A percentile compares a stretch with the other conserved stretches of the same genome.
Conservation (phyloP, 30 jellyfish, hydroid and myxozoan species). For the Catostylus mosaicus region DNA sequence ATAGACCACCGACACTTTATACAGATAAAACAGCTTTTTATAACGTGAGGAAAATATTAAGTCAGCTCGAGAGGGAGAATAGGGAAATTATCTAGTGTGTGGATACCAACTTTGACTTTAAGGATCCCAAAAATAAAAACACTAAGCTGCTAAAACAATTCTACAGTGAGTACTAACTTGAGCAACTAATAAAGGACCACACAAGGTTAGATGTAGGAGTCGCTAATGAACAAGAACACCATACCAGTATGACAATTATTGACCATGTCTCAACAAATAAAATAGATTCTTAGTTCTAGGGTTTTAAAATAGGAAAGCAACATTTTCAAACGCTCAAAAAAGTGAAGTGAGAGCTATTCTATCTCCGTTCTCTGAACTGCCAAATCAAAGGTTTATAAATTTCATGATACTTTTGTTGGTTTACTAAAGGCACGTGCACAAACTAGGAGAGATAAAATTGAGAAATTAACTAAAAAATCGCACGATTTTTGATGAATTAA, state of each 20-base stretch:
- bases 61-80: neutral
- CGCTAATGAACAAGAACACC: neutral
- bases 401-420: neutral
- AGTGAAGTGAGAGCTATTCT: neutral
- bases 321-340: no score
- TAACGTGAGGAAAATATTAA: neutral
- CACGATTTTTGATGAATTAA: neutral
- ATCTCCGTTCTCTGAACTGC: neutral
- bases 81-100: slow-evolving; percentile 4
- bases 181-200: slow-evolving; percentile 8
- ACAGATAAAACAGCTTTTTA: slow-evolving; percentile 3
- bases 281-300: no score
- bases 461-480: neutral
- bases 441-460: neutral
- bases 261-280: slow-evolving; percentile 28
- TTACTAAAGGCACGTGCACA: neutral
- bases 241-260: slow-evolving; percentile 4
- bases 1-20: neutral
- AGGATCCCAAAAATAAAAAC: neutral
- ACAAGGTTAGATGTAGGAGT: slow-evolving; percentile 3
- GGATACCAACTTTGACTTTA: slow-evolving; percentile 20
- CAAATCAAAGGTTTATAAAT: neutral
- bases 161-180: slow-evolving; percentile 25
- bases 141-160: slow-evolving; percentile 4
- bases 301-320: no score